Evolutionary conservation across 2,888 invertebrate genomes (phyloP), one percentile per base, ranked within the genome.

Genomic region (Macrostomum cliftonense): DNA sequence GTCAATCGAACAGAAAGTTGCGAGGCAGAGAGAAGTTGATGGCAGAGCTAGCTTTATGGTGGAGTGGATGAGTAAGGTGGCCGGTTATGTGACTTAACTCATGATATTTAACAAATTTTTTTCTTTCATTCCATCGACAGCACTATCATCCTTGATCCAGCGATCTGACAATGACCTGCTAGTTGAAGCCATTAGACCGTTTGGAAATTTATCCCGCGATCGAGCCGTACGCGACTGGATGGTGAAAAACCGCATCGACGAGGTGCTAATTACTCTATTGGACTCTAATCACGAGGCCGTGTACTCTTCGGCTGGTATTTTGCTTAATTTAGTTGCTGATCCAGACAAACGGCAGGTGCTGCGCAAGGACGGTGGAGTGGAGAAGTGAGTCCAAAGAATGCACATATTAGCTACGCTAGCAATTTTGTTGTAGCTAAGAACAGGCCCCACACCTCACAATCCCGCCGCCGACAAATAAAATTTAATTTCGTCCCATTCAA

Each of bases 181-280:
- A 38, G 69, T 75, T 4, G 85, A 85, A 72, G 78, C 82, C 20
- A 79, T 80, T 58, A 75, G 85, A 53, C 84, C 84, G 48, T 76
- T 83, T 55, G 85, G 84, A 36, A 86, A 86, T 71, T 71, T 86
- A 55, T 81, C 84, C 1, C 75, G 84, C 40, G 79, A 79, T 20
- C 75, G 76, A 63, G 67, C 74, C 53, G 77, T 79, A 0, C 69
- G 81, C 52, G 76, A 77, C 51, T 77, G 76, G 55, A 75, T 83
- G 51, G 76, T 80, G 54, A 74, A 78, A 43, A 76, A 79, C 28
- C 80, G 21, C 19, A 21, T 49, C n/a, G 49, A 49, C 9, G 80
- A 54, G 79, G 60, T 65, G 52, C 59, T 69, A 60, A 61, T 71
- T 17, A 61, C 63, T 12, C 53, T 69, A 55, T 54, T 69, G 43